These are phyloP conservation scores for Thecophora atra DNA, from an alignment of 2,888 invertebrate species.

Conservation along the genomic window DNA sequence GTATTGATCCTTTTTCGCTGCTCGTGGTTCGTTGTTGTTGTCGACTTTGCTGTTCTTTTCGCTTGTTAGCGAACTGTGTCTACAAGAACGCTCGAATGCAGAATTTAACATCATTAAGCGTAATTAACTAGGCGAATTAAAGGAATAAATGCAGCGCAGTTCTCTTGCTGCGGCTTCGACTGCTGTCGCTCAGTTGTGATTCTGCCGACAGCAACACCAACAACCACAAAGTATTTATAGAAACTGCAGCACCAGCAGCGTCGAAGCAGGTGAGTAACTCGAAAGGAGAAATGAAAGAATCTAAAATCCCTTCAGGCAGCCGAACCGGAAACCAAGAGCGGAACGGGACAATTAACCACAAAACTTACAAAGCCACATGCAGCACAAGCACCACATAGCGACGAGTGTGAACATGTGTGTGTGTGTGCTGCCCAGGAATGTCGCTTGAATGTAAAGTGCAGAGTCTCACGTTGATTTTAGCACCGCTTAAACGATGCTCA, in stretches of 20 bases:
- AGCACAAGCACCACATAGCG: too few species aligned
- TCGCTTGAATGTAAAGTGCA: slow-evolving; percentile 7
- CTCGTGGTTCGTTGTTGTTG: too few species aligned
- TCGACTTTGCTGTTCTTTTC: not conserved
- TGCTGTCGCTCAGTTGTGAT: not conserved
- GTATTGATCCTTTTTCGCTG: too few species aligned
- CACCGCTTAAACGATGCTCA: slow-evolving; percentile 15
- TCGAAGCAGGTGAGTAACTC: too few species aligned
- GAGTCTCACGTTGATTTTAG: not conserved
- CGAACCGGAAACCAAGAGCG: not conserved
- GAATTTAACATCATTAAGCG: slow-evolving; percentile 39
- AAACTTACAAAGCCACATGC: slow-evolving; percentile 8
- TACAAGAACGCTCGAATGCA: slow-evolving; percentile 36
- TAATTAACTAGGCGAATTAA: slow-evolving; percentile 42
- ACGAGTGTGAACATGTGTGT: not conserved
- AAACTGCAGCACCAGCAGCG: not conserved
- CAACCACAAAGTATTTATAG: not conserved
- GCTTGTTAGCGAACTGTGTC: not conserved
- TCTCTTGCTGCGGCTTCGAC: not conserved
- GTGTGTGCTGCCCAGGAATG: too few species aligned
- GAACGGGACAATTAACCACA: slow-evolving; percentile 11
- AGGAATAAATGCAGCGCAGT: slow-evolving; percentile 15
- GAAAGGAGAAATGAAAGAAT: too few species aligned
- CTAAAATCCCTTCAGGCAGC: not conserved
- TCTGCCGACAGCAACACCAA: slow-evolving; percentile 22